phyloP scores from a whole-genome alignment of 2,113 vertebrate species.

The Pleuronectes platessa region DNA sequence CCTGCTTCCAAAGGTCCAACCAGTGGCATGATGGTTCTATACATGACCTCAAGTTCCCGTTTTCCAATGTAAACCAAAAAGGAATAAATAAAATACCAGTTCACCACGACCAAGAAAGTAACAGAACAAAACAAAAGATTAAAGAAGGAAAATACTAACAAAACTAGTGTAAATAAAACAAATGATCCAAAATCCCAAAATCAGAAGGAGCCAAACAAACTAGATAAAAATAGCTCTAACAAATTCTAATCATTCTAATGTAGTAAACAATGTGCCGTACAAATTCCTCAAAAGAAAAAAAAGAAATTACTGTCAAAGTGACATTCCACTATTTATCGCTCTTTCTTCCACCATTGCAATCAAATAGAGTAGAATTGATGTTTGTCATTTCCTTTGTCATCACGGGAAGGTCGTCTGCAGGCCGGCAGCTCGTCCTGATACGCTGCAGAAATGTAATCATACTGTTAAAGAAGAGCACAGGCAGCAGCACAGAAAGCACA shows the following conservation, averaged over 20 bases:
- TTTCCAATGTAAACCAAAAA: not conserved
- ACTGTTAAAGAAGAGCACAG: slow-evolving; percentile 1
- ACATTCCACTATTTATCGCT: not conserved
- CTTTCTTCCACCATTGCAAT: slow-evolving; percentile 15
- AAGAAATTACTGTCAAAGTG: not conserved
- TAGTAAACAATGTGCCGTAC: not conserved
- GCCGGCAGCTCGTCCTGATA: slow-evolving; percentile 52
- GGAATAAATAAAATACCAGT: not conserved
- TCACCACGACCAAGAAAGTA: not conserved
- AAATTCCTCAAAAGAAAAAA: not conserved
- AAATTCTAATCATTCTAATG: not conserved
- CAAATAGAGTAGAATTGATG: not conserved
- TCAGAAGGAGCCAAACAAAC: not conserved
- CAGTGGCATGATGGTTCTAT: too few species aligned
- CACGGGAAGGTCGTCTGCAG: slow-evolving; percentile 64
- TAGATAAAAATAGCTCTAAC: not conserved
- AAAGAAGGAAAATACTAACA: not conserved
- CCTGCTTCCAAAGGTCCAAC: not conserved
- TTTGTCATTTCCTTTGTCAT: slow-evolving; percentile 46
- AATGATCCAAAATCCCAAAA: not conserved
- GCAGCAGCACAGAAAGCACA: not conserved
- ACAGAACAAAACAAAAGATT: not conserved
- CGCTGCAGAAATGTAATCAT: slow-evolving; percentile 48
- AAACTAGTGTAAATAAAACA: not conserved
- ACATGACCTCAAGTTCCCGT: not conserved